Conservation (phyloP, 2,113 vertebrate species). For the Tamias sibiricus region DNA sequence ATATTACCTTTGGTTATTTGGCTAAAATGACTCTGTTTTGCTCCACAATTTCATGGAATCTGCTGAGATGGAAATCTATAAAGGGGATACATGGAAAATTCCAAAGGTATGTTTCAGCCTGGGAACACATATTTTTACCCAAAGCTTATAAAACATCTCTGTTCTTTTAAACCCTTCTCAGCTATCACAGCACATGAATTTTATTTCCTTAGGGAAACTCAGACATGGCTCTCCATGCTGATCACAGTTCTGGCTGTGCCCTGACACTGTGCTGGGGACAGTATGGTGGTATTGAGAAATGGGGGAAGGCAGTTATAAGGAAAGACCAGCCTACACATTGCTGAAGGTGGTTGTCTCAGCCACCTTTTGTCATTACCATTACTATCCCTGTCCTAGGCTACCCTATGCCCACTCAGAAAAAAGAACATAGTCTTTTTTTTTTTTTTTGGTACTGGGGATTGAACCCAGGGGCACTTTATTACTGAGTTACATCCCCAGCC, state of each 20-base stretch:
- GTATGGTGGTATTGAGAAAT: not conserved
- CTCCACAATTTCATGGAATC: not conserved
- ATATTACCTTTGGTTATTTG: not conserved
- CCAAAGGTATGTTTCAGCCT: not conserved
- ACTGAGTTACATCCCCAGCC: too few species aligned
- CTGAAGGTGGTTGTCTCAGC: not conserved
- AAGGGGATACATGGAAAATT: not conserved
- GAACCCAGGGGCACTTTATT: too few species aligned
- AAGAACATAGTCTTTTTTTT: not conserved
- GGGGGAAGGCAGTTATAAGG: too few species aligned
- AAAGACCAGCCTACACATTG: not conserved
- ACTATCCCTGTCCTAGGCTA: too few species aligned
- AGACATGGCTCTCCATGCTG: not conserved
- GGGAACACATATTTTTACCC: not conserved
- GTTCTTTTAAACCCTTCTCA: not conserved
- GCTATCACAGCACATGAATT: not conserved
- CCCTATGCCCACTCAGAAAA: not conserved
- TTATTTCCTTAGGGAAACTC: not conserved
- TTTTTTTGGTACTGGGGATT: too few species aligned
- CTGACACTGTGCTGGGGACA: accelerated
- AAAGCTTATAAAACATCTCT: not conserved
- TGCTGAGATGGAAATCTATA: not conserved
- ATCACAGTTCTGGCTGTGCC: too few species aligned
- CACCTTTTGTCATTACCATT: too few species aligned
- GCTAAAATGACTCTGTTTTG: not conserved